A percentile compares a stretch with the other conserved stretches of the same genome.
Evolutionary conservation across 2,888 invertebrate genomes (phyloP).

Genomic region (Mycogona germanica): DNA sequence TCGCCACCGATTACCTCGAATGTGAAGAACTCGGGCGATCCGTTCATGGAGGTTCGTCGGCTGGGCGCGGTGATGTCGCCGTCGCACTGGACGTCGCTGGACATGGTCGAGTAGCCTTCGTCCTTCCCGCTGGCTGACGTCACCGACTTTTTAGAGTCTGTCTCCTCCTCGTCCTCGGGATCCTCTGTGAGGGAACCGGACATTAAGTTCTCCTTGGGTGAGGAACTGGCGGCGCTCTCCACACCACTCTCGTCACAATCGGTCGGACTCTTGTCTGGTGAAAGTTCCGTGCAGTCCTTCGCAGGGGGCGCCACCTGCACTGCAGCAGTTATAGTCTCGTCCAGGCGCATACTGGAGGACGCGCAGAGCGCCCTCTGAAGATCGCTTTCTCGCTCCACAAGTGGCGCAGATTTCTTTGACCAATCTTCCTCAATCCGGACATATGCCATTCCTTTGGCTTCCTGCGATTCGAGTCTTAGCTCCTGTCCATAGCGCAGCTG

Average conservation of each 20-base stretch:
- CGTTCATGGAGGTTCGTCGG: slow-evolving; percentile 13
- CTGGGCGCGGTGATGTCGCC: slow-evolving; percentile 12
- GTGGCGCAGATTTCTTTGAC: too few relatives aligned
- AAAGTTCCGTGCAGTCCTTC: background rate
- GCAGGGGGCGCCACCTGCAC: background rate
- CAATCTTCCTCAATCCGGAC: too few relatives aligned
- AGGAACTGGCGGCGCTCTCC: slow-evolving; percentile 10
- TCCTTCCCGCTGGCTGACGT: slow-evolving; percentile 50
- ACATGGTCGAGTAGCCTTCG: slow-evolving; percentile 74
- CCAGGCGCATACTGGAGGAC: too few relatives aligned
- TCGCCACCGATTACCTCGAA: slow-evolving; percentile 7
- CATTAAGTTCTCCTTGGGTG: slow-evolving; percentile 8
- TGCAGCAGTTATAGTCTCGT: too few relatives aligned
- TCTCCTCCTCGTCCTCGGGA: slow-evolving; percentile 45
- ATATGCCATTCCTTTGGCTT: too few relatives aligned
- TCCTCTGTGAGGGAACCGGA: slow-evolving; percentile 47
- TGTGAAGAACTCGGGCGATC: slow-evolving; percentile 13
- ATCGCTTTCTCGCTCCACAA: too few relatives aligned
- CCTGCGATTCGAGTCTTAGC: too few relatives aligned
- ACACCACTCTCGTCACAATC: slow-evolving; percentile 15
- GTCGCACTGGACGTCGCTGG: slow-evolving; percentile 64
- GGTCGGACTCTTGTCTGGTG: slow-evolving; percentile 2
- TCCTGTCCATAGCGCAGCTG: too few relatives aligned
- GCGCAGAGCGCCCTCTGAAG: too few relatives aligned
- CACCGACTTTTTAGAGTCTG: slow-evolving; percentile 9